Evolutionary conservation across 2,888 invertebrate species (phyloP), one percentile per base, ranked within the genome.

Genomic region (Drosophila lutescens): DNA sequence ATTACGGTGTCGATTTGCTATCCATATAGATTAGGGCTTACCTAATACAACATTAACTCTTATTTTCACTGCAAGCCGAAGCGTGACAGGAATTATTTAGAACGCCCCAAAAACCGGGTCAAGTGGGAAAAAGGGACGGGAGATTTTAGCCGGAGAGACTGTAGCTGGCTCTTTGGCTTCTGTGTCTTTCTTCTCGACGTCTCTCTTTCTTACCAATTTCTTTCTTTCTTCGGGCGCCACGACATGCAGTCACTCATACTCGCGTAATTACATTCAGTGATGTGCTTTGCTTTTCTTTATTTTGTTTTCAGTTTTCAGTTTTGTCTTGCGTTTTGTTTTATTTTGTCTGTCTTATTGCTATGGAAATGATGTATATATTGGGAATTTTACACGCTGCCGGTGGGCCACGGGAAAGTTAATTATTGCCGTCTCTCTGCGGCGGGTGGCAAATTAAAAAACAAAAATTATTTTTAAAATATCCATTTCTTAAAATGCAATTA

Each of bases 1-100:
- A 47, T 68, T 68, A 67, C 34, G 36, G 20, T 54, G 36, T 34
- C 40, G 40, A 54, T 67, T 54, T 55, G 17, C 40, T 68, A 40
- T 32, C 46, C 46, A 10, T 47, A 23, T 13, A 38, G 38, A 54
- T 67, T 68, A 66, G 66, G 68, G 55, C 68, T 66, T 66, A 66
- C 66, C 66, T 66, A 55, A 66, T 17, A 40, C n/a, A 4, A 17
- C 26, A 32, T n/a, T 50, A 26, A 70, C 68, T 70, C 38, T 67
- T 67, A n/a, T 57, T 67, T 68, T 68, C 68, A 70, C 36, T 66
- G 68, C 59, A 59, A 26, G 8, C 32, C 43, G 50, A 38, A 68
- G 59, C 68, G 68, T 70, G 60, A 70, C 71, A 50, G 43, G 58
- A 68, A 70, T 59, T 70, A 70, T 58, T 68, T 59, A 68, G 68